A percentile compares a stretch with the other conserved stretches of the same genome.
Conservation (phyloP, 2,797 vertebrate species). For the Florisuga fusca region DNA sequence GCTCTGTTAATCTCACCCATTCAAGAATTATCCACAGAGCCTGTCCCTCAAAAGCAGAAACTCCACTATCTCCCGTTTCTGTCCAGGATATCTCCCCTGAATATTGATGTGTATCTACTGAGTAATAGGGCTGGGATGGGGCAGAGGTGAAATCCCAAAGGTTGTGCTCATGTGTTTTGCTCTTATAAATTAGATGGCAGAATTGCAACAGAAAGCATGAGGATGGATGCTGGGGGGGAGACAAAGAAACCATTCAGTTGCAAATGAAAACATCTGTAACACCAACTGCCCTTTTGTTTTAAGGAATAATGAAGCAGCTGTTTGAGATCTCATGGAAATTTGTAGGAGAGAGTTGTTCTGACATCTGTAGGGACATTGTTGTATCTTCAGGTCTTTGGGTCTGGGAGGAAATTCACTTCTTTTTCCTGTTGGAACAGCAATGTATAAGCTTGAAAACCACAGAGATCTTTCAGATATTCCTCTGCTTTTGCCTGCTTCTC, state of each 20-base stretch:
- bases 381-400: not conserved
- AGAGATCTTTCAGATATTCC: not conserved
- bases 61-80: not conserved
- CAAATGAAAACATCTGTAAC: conserved; percentile 10
- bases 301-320: not conserved
- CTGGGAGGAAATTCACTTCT: not conserved
- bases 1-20: not conserved
- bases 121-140: not conserved
- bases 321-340: not conserved
- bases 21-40: not conserved
- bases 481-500: not conserved
- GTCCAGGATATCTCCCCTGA: not conserved
- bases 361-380: not conserved
- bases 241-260: not conserved
- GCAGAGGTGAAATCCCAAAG: not conserved
- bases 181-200: not conserved
- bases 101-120: not conserved
- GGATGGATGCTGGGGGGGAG: not conserved
- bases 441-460: not conserved
- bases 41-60: not conserved
- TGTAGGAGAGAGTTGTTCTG: conserved; percentile 6
- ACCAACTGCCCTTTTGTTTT: not conserved
- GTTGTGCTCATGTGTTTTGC: not conserved
- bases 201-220: not conserved
- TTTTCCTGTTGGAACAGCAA: not conserved